A percentile compares a stretch with the other conserved stretches of the same genome.
Evolutionary conservation across 2,888 invertebrate species (phyloP).

Genomic region (Gari tellinella): DNA sequence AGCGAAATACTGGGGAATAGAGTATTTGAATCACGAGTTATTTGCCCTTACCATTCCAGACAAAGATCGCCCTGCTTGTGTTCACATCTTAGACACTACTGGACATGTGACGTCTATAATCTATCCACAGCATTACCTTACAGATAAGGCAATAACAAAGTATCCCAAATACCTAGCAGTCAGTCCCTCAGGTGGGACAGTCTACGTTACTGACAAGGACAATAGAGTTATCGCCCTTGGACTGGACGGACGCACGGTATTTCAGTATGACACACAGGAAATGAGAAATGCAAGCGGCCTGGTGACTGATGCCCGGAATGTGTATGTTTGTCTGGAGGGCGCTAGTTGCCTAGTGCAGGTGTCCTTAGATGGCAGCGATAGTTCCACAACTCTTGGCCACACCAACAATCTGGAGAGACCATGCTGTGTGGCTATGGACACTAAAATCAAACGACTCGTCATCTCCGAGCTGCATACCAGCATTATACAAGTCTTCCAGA

Average conservation of each 20-base stretch:
- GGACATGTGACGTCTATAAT: slow-evolving; percentile 25
- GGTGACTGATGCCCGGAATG: slow-evolving; percentile 16
- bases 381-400: too few species aligned
- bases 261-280: slow-evolving; percentile 7
- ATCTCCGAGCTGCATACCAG: too few species aligned
- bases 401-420: too few species aligned
- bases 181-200: slow-evolving; percentile 32
- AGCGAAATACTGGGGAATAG: slow-evolving; percentile 27
- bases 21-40: slow-evolving; percentile 15
- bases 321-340: slow-evolving; percentile 23
- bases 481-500: too few species aligned
- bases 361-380: slow-evolving; percentile 9
- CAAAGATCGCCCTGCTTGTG: not conserved
- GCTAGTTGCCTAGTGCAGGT: slow-evolving; percentile 7
- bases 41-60: slow-evolving; percentile 23
- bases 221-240: slow-evolving; percentile 24
- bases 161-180: slow-evolving; percentile 15
- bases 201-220: slow-evolving; percentile 23
- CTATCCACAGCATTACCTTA: slow-evolving; percentile 4
- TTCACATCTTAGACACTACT: slow-evolving; percentile 16
- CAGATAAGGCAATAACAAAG: slow-evolving; percentile 3
- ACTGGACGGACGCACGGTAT: slow-evolving; percentile 27
- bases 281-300: slow-evolving; percentile 16
- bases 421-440: too few species aligned
- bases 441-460: too few species aligned